Conservation (phyloP, 2,113 vertebrate genomes). For the Amphiprion percula region DNA sequence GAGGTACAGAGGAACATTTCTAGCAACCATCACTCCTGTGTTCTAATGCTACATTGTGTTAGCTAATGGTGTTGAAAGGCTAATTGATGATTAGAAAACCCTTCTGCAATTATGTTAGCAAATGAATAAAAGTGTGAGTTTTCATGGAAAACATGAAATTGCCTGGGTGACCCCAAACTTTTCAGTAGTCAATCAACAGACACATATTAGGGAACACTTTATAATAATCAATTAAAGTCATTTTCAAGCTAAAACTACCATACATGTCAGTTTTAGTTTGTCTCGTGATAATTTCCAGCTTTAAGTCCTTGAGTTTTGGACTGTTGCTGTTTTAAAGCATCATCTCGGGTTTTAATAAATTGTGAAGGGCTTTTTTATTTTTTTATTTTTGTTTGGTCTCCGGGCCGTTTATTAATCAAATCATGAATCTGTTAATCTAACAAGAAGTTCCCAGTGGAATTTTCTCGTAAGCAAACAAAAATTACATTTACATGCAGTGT, state of each 20-base stretch:
- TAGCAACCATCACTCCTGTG: too few species aligned
- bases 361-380: background rate
- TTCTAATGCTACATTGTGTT: too few species aligned
- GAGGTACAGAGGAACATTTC: too few species aligned
- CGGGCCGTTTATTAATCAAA: background rate
- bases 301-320: background rate
- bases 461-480: background rate
- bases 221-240: background rate
- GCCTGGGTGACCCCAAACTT: too few species aligned
- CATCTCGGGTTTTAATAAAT: too few species aligned
- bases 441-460: background rate
- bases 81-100: too few species aligned
- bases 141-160: too few species aligned
- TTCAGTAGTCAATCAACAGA: background rate
- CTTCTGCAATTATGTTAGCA: too few species aligned
- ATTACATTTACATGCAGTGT: background rate
- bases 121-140: too few species aligned
- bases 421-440: background rate
- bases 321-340: background rate
- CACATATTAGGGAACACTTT: background rate
- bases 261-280: background rate
- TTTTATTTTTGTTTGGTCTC: background rate
- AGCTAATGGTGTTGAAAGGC: too few species aligned
- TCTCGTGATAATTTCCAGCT: background rate
- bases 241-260: background rate